Conservation (phyloP, 1,140 invertebrate genomes). For the Trachymyrmex cornetzi region DNA sequence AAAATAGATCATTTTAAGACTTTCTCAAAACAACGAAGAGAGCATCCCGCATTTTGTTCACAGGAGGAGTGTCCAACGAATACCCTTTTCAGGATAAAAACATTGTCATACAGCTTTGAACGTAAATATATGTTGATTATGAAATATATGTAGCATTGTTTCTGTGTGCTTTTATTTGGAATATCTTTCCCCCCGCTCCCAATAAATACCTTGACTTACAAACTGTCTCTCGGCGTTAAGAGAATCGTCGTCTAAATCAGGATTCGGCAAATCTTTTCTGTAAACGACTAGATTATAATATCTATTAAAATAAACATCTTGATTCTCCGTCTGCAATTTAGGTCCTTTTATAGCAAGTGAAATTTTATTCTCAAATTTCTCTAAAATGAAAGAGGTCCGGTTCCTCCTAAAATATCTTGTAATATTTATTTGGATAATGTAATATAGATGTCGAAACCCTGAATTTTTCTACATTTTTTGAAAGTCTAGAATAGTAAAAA, state of each 20-base stretch:
- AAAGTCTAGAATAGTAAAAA: too few species aligned
- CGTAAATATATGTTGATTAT: constrained; percentile 21
- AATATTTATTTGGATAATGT: too few species aligned
- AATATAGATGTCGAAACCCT: too few species aligned
- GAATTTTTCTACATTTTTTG: too few species aligned
- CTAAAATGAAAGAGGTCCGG: too few species aligned
- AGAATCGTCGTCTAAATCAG: not conserved
- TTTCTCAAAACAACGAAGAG: not conserved
- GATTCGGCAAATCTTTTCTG: not conserved
- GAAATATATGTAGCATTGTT: constrained; percentile 1
- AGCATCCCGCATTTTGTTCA: not conserved
- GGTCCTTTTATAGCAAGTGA: too few species aligned
- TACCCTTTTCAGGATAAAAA: not conserved
- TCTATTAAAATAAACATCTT: too few species aligned
- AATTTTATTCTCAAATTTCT: too few species aligned
- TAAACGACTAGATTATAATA: not conserved
- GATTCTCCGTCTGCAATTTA: too few species aligned
- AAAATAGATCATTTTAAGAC: not conserved
- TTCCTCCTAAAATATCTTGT: too few species aligned
- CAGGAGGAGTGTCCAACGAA: not conserved
- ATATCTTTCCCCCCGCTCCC: not conserved
- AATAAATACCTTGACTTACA: not conserved
- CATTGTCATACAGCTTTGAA: constrained; percentile 5
- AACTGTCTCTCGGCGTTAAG: not conserved
- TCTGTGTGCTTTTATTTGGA: constrained; percentile 22